phyloP scores from a whole-genome alignment of 2,888 invertebrate genomes.

The Athrips mouffetella region DNA sequence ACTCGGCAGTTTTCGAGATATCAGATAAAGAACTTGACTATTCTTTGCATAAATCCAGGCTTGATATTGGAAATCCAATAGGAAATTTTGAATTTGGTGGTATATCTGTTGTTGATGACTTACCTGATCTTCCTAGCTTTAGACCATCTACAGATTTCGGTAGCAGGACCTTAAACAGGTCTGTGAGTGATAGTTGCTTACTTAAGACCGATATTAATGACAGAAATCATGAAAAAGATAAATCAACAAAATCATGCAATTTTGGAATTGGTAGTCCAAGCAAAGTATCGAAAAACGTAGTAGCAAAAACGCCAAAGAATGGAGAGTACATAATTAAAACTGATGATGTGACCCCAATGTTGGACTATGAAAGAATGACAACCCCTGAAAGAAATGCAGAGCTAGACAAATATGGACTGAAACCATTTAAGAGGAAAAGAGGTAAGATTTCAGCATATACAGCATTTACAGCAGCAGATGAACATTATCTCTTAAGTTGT shows the following conservation, averaged over 20 bases:
- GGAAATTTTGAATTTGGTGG: slow-evolving; percentile 43
- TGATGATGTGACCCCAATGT: slow-evolving; percentile 76
- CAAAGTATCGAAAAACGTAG: slow-evolving; percentile 22
- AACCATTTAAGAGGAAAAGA: slow-evolving; percentile 81
- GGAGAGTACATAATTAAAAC: slow-evolving; percentile 73
- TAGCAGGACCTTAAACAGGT: slow-evolving; percentile 20
- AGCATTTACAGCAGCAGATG: too few relatives aligned
- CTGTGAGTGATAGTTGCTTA: slow-evolving; percentile 34
- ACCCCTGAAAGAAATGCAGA: slow-evolving; percentile 77
- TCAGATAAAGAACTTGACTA: slow-evolving; percentile 82
- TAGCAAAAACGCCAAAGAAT: slow-evolving; percentile 53
- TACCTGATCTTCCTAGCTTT: slow-evolving; percentile 23
- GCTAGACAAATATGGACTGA: slow-evolving; percentile 81
- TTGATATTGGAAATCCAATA: slow-evolving; percentile 31
- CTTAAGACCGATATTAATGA: slow-evolving; percentile 30
- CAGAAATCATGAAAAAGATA: neutral
- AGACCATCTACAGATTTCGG: slow-evolving; percentile 23
- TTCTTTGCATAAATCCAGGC: slow-evolving; percentile 65
- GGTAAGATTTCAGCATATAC: slow-evolving; percentile 48
- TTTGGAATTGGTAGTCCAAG: slow-evolving; percentile 24
- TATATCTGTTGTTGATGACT: slow-evolving; percentile 40
- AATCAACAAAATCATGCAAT: neutral
- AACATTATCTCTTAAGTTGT: too few relatives aligned
- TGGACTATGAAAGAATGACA: slow-evolving; percentile 76
- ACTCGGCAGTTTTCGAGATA: slow-evolving; percentile 52